phyloP scores from a whole-genome alignment of 2,888 invertebrate genomes.

The Crepidodera aurea region DNA sequence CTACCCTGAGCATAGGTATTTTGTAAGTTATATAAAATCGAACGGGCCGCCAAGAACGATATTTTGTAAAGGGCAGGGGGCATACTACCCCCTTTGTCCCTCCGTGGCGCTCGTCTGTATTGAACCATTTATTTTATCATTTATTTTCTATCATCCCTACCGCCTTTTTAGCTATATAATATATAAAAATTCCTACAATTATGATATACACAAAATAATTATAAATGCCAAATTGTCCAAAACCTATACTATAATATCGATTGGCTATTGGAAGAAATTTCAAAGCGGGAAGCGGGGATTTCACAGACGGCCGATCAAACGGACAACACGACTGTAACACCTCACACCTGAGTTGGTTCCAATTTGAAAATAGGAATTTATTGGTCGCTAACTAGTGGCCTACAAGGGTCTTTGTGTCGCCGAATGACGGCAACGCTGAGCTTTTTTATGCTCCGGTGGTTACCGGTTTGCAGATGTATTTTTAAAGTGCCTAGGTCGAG shows the following conservation, averaged over 20 bases:
- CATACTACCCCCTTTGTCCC: too few species aligned
- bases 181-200: too few species aligned
- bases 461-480: not conserved
- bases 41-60: too few species aligned
- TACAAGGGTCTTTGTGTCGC: conserved; percentile 15
- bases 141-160: too few species aligned
- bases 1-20: too few species aligned
- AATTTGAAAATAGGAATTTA: conserved; percentile 25
- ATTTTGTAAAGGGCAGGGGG: too few species aligned
- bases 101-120: too few species aligned
- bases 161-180: too few species aligned
- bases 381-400: conserved; percentile 19
- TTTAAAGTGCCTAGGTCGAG: conserved; percentile 7
- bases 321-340: conserved; percentile 16
- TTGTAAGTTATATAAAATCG: too few species aligned
- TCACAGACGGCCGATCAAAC: conserved; percentile 27
- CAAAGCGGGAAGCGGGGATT: conserved; percentile 19
- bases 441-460: conserved; percentile 6
- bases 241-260: conserved; percentile 5
- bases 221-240: too few species aligned
- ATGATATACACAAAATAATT: too few species aligned
- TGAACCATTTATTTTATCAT: too few species aligned
- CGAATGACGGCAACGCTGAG: not conserved
- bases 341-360: conserved; percentile 29
- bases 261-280: conserved; percentile 4